Conservation (phyloP, 1,140 invertebrate species). For the Drosophila asahinai region DNA sequence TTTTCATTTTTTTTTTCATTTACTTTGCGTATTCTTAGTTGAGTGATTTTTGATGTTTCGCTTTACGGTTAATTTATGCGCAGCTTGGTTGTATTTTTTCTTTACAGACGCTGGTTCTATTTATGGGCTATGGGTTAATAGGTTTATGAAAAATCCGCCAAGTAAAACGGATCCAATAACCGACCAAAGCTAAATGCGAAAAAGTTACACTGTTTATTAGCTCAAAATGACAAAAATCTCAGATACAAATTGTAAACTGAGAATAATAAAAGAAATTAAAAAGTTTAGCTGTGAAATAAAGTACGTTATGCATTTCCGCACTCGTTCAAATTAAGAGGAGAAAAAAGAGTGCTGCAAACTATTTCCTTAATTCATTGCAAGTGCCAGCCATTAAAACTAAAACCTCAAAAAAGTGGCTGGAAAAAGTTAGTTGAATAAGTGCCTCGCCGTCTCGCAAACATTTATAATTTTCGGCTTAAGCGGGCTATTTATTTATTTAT, state of each 20-base stretch:
- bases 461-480: conserved; percentile 55
- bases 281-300: not conserved
- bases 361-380: conserved; percentile 4
- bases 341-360: not conserved
- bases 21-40: conserved; percentile 46
- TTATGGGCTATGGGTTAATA: conserved; percentile 24
- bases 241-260: not conserved
- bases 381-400: conserved; percentile 9
- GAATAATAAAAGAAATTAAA: not conserved
- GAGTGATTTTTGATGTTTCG: conserved; percentile 63
- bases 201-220: not conserved
- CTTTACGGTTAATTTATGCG: conserved; percentile 60
- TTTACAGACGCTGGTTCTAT: conserved; percentile 21
- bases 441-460: conserved; percentile 18
- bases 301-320: not conserved
- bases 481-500: conserved; percentile 73
- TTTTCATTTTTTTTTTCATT: conserved; percentile 31
- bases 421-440: conserved; percentile 18
- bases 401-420: conserved; percentile 4
- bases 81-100: conserved; percentile 9
- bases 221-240: not conserved
- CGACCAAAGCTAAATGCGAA: conserved; percentile 5
- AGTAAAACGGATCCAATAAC: conserved; percentile 13
- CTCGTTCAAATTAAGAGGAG: not conserved
- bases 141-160: conserved; percentile 33